Base-by-base conservation (phyloP, 2,113 vertebrate genomes). In the Theropithecus gelada region DNA sequence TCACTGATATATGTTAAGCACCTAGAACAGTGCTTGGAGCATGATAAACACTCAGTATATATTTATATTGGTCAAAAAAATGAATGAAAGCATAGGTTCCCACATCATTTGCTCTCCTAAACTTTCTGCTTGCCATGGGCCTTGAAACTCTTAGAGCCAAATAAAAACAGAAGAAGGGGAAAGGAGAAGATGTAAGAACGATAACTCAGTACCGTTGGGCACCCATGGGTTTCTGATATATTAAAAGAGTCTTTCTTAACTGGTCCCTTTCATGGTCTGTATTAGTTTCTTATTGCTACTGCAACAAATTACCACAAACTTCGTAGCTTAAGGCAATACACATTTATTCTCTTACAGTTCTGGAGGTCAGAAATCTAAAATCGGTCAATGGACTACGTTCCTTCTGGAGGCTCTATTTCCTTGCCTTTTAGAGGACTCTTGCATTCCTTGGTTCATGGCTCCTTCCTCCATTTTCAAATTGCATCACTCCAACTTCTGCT, bases 171-270 rank as follows among this genome's bases (percentile, higher is more conserved):
- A 85, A 30, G 20, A 87, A 80, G 30, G n/a, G 32, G n/a, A 95
- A 92, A 89, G 79, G 59, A 89, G 30, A 48, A 89, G n/a, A 48
- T 94, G n/a, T 23, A 64, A 76, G 57, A 82, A 76, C 73, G 40
- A 59, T 76, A 84, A 89, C 66, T 61, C 75, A 35, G 22, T 76
- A 50, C 83, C 68, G 66, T 45, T 72, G 45, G 43, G 27, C 68
- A 57, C 0, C 50, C 64, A 84, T 38, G 52, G 9, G 32, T 92
- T 95, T 84, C 70, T 84, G n/a, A 18, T 72, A 52, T 68, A 84
- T 75, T 86, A 73, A 93, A 79, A 92, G 83, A 88, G 64, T 75
- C 52, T 95, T 93, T 81, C 55, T 73, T 93, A 75, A 85, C 25
- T 76, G 76, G 3, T 20, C 35, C 27, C 38, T 87, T 92, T 87